Evolutionary conservation across 2,888 invertebrate genomes (phyloP).

Genomic region (Tetheella fluctuosa): DNA sequence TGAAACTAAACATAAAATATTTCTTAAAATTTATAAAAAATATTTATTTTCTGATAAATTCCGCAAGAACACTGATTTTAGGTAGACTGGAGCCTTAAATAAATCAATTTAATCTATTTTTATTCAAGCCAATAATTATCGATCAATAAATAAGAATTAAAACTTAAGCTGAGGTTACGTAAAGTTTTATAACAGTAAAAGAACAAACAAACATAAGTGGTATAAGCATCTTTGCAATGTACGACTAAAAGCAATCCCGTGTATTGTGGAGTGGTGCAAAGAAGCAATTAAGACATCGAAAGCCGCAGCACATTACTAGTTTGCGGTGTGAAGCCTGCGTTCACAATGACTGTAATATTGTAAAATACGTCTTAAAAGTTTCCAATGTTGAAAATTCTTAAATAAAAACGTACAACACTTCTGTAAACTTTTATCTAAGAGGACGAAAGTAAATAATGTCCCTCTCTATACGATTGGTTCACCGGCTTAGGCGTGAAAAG

Average conservation of each 20-base stretch:
- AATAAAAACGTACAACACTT: background rate
- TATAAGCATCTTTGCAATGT: slow-evolving; percentile 25
- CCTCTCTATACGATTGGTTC: no score
- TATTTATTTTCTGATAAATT: no score
- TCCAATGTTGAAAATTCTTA: no score
- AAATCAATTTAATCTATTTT: no score
- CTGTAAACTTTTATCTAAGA: no score
- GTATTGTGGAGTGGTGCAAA: slow-evolving; percentile 52
- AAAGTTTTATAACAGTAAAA: background rate
- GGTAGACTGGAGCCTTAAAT: no score
- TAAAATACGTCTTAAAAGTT: slow-evolving; percentile 13
- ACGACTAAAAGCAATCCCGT: slow-evolving; percentile 62
- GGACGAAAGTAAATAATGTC: no score
- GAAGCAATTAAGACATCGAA: slow-evolving; percentile 59
- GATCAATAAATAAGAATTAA: background rate
- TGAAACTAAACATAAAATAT: no score
- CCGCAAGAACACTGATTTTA: no score
- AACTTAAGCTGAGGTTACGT: background rate
- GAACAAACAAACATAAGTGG: background rate
- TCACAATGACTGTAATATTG: slow-evolving; percentile 25
- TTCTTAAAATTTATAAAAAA: no score
- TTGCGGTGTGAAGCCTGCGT: slow-evolving; percentile 29
- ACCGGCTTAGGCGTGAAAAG: no score
- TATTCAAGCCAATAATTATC: no score
- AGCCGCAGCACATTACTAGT: slow-evolving; percentile 35